phyloP scores from a whole-genome alignment of 2,797 vertebrate genomes.

The Pyrocephalus nanus region DNA sequence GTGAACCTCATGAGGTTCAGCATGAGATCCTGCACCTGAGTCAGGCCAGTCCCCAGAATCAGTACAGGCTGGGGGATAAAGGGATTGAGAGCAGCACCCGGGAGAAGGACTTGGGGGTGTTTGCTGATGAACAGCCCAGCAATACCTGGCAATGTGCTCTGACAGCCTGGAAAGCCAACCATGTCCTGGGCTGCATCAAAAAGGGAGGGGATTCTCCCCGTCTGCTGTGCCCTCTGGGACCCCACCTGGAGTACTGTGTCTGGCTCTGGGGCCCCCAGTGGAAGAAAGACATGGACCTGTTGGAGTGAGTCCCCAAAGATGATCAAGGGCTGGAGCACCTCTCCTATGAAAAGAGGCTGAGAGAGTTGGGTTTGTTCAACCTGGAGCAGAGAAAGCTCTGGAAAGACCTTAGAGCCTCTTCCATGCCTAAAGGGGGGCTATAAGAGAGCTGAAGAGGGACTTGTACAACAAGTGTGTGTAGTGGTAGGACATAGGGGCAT shows the following conservation, averaged over 20 bases:
- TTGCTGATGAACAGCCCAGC: not conserved
- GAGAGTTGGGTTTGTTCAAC: not conserved
- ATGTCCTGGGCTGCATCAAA: not conserved
- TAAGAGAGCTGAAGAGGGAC: not conserved
- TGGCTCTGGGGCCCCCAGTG: not conserved
- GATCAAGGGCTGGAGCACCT: not conserved
- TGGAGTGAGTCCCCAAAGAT: not conserved
- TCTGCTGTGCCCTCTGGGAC: not conserved
- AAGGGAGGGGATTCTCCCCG: not conserved
- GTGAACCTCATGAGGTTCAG: not conserved
- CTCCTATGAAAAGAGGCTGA: not conserved
- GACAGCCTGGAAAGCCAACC: not conserved
- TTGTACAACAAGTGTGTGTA: not conserved
- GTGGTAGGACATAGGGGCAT: not conserved
- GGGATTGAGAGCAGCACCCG: not conserved
- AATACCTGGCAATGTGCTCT: not conserved
- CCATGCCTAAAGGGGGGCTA: not conserved
- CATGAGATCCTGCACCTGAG: not conserved
- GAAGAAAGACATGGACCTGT: not conserved
- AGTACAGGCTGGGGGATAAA: not conserved
- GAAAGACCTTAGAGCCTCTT: not conserved
- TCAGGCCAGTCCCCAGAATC: not conserved
- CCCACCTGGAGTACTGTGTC: not conserved
- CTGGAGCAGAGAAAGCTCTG: not conserved
- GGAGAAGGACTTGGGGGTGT: not conserved